Conservation (phyloP, 1,140 invertebrate species). For the Hylaeus anthracinus region DNA sequence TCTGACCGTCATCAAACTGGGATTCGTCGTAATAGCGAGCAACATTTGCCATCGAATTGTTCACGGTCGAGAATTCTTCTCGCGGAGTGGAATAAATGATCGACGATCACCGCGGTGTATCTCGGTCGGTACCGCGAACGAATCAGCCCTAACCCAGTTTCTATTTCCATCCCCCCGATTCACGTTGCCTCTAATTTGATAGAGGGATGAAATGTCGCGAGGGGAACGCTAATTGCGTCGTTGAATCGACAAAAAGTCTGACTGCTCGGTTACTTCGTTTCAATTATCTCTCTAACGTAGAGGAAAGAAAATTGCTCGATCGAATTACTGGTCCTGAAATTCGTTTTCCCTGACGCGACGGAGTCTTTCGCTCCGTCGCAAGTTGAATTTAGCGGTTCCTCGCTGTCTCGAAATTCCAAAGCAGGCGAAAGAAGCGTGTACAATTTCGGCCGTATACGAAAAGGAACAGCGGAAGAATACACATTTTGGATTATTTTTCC, state of each 20-base stretch:
- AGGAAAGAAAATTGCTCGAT: neutral
- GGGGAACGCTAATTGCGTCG: neutral
- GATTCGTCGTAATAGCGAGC: too few relatives aligned
- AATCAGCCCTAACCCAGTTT: constrained; percentile 11
- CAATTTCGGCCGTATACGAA: too few relatives aligned
- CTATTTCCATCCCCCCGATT: neutral
- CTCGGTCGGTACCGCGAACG: too few relatives aligned
- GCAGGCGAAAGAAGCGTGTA: too few relatives aligned
- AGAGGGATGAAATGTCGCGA: neutral
- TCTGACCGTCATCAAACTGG: too few relatives aligned
- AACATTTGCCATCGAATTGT: neutral
- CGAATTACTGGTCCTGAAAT: neutral
- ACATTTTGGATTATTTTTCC: too few relatives aligned
- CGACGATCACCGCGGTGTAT: neutral
- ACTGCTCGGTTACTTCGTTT: constrained; percentile 2
- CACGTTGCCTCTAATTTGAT: neutral
- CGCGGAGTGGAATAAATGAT: neutral
- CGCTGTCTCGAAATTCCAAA: too few relatives aligned
- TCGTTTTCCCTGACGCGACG: neutral
- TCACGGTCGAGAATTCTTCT: neutral
- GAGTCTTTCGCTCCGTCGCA: neutral
- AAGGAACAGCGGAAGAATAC: too few relatives aligned
- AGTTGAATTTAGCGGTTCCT: too few relatives aligned
- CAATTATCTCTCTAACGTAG: neutral
- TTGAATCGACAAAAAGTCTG: constrained; percentile 1